Conservation (phyloP, 2,113 vertebrate species). For the Ellobius talpinus region DNA sequence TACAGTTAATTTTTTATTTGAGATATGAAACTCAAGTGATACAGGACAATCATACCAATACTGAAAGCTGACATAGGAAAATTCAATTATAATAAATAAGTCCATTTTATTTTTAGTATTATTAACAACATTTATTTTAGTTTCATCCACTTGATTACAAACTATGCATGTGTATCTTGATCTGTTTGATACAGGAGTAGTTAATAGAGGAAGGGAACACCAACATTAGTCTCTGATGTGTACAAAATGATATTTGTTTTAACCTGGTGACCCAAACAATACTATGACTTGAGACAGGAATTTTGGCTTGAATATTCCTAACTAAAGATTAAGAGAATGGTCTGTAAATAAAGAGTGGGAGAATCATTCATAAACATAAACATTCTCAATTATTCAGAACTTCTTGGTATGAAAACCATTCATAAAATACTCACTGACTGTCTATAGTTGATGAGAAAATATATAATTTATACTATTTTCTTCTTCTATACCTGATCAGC, state of each 20-base stretch:
- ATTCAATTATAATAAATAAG: neutral
- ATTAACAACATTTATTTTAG: neutral
- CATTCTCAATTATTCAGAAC: conserved; percentile 45
- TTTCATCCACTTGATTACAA: neutral
- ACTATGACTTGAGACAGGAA: conserved; percentile 31
- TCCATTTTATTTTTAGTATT: neutral
- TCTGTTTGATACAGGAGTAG: neutral
- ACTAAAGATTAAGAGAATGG: conserved; percentile 45
- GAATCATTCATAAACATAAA: conserved; percentile 69
- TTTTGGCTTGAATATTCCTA: conserved; percentile 59
- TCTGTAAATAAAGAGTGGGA: conserved; percentile 71
- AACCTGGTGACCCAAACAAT: conserved; percentile 36
- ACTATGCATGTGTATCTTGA: neutral
- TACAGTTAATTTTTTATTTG: conserved; percentile 17
- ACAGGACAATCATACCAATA: neutral
- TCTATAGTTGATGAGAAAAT: conserved; percentile 55
- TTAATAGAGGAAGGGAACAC: conserved; percentile 49
- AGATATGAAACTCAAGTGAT: neutral
- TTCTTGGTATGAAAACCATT: conserved; percentile 50
- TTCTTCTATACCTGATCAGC: conserved; percentile 54
- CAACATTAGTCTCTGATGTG: neutral
- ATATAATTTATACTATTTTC: conserved; percentile 62
- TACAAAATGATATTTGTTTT: conserved; percentile 44
- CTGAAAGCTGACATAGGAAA: conserved; percentile 10
- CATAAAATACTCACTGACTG: conserved; percentile 72